phyloP scores from a whole-genome alignment of 2,113 vertebrate genomes.

The Pelecanoides urinatrix region DNA sequence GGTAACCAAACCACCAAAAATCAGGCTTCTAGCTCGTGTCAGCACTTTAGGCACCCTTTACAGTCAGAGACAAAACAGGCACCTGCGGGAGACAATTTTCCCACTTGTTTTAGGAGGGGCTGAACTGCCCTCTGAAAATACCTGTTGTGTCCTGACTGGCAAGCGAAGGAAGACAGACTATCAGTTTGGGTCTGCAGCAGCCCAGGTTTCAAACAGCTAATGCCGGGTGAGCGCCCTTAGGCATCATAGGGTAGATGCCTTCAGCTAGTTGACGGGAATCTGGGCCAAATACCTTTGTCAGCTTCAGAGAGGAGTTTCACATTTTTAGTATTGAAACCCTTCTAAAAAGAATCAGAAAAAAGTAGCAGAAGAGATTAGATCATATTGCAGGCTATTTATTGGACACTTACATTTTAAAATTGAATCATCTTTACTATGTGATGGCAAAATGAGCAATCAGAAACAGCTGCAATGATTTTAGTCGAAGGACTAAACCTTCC shows the following conservation, averaged over 20 bases:
- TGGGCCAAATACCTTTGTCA: neutral
- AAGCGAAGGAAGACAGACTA: neutral
- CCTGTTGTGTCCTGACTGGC: neutral
- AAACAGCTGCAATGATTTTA: slow-evolving; percentile 9
- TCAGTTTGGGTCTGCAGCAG: neutral
- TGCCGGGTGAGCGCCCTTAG: neutral
- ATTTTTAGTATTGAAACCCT: neutral
- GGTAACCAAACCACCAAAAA: neutral
- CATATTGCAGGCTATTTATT: neutral
- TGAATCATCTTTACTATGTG: neutral
- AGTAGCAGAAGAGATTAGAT: neutral
- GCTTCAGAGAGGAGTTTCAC: neutral
- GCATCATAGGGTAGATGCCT: neutral
- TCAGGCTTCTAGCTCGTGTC: neutral
- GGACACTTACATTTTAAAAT: neutral
- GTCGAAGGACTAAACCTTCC: neutral
- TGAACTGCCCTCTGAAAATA: neutral
- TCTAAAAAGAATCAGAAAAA: neutral
- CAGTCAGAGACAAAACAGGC: neutral
- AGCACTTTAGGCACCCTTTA: neutral
- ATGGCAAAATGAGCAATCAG: neutral
- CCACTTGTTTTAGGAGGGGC: neutral
- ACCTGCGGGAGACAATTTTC: neutral
- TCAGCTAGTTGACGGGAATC: neutral
- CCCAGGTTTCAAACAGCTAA: neutral